Base-by-base conservation (phyloP, 1,140 invertebrate genomes). In the Drosophila lini region DNA sequence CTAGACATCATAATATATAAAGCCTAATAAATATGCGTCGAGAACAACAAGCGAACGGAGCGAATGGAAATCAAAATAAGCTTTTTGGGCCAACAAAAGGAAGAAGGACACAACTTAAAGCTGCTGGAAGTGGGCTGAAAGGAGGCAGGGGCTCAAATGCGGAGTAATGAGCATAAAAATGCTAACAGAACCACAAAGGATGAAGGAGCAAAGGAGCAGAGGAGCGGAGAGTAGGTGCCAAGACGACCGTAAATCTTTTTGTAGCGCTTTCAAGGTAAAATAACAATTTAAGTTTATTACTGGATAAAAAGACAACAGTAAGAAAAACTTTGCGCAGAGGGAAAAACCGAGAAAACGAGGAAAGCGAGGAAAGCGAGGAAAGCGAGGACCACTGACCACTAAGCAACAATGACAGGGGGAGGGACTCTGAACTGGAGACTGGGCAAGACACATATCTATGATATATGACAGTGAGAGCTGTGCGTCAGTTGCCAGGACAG, bases 271-370 rank as follows among this genome's bases (percentile, higher is more conserved):
- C 71, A 86, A 86, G 83, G 83, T 88, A 78, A 86, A 86, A 86
- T 86, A 86, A 86, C 80, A 86, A 88, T 86, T 86, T 88, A 88
- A 86, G 83, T 88, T 88, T 88, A 88, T 81, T 83, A 70, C 80
- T 79, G 59, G 52, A 67, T 64, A 74, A 82, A 36, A 62, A 69
- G 61, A 73, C 77, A 71, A 74, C 31, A 68, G 58, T 61, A 70
- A 64, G 64, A 75, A 78, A 32, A 80, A 67, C 55, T 61, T 50
- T n/a, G 47, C 32, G 11, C 25, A 42, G n/a, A 41, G 61, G 22
- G 58, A 52, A 61, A 67, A 19, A 19, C 40, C 40, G 41, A 13
- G 50, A 50, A 47, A 19, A 44, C 31, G 25, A 42, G 60, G 41
- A 42, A 13, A 31, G 22, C 22, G 45, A 25, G 60, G 41, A 42